A percentile compares a stretch with the other conserved stretches of the same genome.
These are phyloP conservation scores for Tympanoctomys barrerae DNA, from an alignment of 2,797 vertebrate species.

Conservation along the genomic window DNA sequence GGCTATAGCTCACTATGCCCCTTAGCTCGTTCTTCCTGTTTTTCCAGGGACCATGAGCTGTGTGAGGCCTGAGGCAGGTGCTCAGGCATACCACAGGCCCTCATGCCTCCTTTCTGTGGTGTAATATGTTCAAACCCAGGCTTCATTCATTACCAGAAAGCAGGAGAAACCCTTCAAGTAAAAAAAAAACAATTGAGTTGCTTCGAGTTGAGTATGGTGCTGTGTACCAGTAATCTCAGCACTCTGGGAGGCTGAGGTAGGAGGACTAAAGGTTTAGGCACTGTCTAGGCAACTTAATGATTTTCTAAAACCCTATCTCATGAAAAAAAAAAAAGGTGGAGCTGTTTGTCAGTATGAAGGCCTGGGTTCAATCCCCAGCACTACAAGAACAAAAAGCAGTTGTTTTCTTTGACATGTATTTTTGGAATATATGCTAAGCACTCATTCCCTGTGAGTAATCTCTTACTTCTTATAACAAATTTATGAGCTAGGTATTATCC, in stretches of 20 bases:
- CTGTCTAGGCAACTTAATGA: not conserved
- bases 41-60: not conserved
- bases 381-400: not conserved
- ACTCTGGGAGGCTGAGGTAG: not conserved
- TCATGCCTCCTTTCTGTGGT: not conserved
- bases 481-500: not conserved
- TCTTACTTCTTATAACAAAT: not conserved
- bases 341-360: not conserved
- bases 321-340: not conserved
- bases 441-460: not conserved
- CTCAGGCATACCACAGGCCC: not conserved
- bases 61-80: not conserved
- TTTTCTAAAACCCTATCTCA: not conserved
- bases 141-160: not conserved
- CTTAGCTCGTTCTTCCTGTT: not conserved
- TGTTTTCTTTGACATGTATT: not conserved
- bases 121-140: not conserved
- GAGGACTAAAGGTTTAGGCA: not conserved
- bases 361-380: not conserved
- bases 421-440: not conserved
- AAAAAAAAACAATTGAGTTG: conserved; percentile 3
- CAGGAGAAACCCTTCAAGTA: not conserved
- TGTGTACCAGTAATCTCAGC: not conserved
- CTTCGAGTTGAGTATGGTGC: not conserved
- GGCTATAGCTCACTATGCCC: not conserved